A percentile compares a stretch with the other conserved stretches of the same genome.
Conservation (phyloP, 2,797 vertebrate species). For the Sebastolobus alascanus region DNA sequence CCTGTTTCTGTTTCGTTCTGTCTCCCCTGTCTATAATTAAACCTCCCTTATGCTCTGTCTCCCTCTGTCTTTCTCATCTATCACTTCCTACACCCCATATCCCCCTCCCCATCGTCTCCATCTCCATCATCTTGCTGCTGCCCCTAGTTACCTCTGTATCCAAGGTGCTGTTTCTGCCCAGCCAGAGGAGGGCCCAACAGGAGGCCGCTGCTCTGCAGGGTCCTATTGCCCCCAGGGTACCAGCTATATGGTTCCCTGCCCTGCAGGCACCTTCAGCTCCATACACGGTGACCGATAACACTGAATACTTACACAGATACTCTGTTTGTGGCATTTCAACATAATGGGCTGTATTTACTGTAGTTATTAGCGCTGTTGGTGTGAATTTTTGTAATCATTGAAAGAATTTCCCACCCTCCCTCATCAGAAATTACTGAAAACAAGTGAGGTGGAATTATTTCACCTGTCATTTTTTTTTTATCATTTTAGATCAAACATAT, state of each 20-base stretch:
- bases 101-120: conserved; percentile 9
- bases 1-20: conserved; percentile 35
- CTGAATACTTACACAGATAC: conserved; percentile 22
- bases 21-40: conserved; percentile 49
- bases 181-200: conserved; percentile 78
- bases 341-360: neutral
- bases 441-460: neutral
- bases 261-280: conserved; percentile 82
- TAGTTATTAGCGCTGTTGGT: neutral
- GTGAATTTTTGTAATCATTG: neutral
- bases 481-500: neutral
- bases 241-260: conserved; percentile 82
- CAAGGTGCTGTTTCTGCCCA: conserved; percentile 78
- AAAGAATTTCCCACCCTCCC: neutral
- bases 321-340: conserved; percentile 36
- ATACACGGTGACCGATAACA: conserved; percentile 73
- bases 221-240: conserved; percentile 85
- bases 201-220: conserved; percentile 82
- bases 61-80: conserved; percentile 36
- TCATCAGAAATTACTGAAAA: conserved; percentile 3
- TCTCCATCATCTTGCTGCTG: conserved; percentile 40
- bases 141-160: conserved; percentile 83
- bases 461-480: neutral
- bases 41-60: conserved; percentile 30
- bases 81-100: conserved; percentile 15